Conservation (phyloP, 2,888 invertebrate genomes). For the Torymus tubicola region DNA sequence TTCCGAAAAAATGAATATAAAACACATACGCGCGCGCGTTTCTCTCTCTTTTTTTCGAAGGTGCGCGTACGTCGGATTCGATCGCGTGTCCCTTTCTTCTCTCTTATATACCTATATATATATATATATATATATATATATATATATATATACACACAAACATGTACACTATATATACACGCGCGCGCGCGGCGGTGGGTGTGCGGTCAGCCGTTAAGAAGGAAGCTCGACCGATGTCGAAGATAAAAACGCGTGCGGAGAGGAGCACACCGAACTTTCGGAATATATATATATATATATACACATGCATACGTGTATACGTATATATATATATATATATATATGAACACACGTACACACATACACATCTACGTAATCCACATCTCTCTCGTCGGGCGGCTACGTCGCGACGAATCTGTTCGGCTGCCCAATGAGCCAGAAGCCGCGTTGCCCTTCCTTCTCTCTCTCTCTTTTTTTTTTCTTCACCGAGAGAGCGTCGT, state of each 20-base stretch:
- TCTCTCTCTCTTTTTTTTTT: constrained; percentile 26
- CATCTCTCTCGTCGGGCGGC: constrained; percentile 60
- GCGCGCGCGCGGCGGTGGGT: constrained; percentile 59
- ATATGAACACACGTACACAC: constrained; percentile 44
- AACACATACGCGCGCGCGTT: too few species aligned
- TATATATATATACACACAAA: background rate
- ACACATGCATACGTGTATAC: background rate
- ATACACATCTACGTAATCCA: constrained; percentile 61
- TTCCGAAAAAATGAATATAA: constrained; percentile 10
- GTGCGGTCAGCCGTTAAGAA: constrained; percentile 75
- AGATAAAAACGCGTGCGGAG: constrained; percentile 67
- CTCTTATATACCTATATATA: background rate
- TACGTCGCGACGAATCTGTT: constrained; percentile 75
- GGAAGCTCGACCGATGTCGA: constrained; percentile 74
- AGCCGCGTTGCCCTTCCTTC: constrained; percentile 64
- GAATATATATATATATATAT: constrained; percentile 40
- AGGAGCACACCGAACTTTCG: constrained; percentile 61
- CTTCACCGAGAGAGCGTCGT: background rate
- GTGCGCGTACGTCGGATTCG: constrained; percentile 54
- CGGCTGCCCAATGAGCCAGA: constrained; percentile 74
- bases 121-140: background rate
- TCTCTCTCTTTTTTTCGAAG: constrained; percentile 27
- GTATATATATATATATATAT: background rate
- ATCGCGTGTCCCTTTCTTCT: constrained; percentile 32
- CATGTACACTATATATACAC: background rate